Percentiles rank a stretch among this genome's conserved stretches.
phyloP scores from a whole-genome alignment of 37 sponge, comb jelly and placozoan species.

The Corticium candelabrum region DNA sequence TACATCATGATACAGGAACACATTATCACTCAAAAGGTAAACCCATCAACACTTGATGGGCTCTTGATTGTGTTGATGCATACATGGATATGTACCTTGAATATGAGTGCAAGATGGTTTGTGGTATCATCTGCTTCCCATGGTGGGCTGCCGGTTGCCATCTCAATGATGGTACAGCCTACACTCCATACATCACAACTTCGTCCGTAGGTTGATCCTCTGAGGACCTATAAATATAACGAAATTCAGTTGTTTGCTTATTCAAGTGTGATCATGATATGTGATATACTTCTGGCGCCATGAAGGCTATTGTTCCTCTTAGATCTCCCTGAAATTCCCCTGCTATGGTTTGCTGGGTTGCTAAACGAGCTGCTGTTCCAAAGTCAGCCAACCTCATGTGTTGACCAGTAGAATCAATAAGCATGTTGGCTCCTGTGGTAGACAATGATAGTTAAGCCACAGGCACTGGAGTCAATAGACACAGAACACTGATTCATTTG shows the following conservation, averaged over 20 bases:
- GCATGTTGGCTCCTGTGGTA: constrained; percentile 59
- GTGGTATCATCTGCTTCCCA: constrained; percentile 55
- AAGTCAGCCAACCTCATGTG: constrained; percentile 57
- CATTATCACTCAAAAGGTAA: background rate
- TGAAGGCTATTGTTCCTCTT: constrained; percentile 78
- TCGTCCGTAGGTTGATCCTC: constrained; percentile 61
- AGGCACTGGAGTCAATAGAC: background rate
- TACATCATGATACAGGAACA: background rate
- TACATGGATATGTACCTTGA: constrained; percentile 30
- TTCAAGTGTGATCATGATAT: background rate
- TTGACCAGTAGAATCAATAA: constrained; percentile 72
- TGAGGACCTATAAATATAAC: constrained; percentile 12
- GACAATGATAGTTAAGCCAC: background rate
- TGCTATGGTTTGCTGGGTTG: constrained; percentile 47
- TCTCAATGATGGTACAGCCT: constrained; percentile 70
- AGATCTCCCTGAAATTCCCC: constrained; percentile 65
- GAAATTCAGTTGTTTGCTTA: background rate
- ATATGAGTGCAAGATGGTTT: constrained; percentile 68
- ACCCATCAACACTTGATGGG: background rate
- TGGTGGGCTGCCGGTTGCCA: constrained; percentile 71
- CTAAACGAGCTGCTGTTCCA: constrained; percentile 62
- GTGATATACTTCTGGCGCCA: constrained; percentile 69
- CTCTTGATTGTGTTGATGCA: no score
- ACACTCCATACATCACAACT: constrained; percentile 82
- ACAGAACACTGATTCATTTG: no score